A percentile compares a stretch with the other conserved stretches of the same genome.
Evolutionary conservation across 1,140 invertebrate species (phyloP).

Genomic region (Galleria mellonella): DNA sequence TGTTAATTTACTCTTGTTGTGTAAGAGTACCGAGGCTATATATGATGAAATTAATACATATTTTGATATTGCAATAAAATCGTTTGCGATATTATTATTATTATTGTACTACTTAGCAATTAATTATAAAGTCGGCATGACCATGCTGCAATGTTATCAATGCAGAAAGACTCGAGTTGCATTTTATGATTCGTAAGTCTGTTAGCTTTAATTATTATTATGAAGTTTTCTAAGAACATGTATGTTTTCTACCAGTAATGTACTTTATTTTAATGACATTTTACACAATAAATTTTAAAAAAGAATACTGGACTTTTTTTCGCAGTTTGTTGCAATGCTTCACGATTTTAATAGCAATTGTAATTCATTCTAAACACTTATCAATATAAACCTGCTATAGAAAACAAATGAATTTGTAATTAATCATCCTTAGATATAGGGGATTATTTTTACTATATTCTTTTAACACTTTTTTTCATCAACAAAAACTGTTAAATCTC

Average conservation of each 20-base stretch:
- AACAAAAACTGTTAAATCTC: too few relatives aligned
- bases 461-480: too few relatives aligned
- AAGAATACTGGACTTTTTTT: not conserved
- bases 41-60: slow-evolving; percentile 8
- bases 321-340: too few relatives aligned
- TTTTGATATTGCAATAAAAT: slow-evolving; percentile 2
- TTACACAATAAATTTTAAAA: slow-evolving; percentile 8
- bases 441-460: too few relatives aligned
- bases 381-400: too few relatives aligned
- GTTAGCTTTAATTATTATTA: slow-evolving; percentile 49
- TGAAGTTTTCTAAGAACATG: slow-evolving; percentile 10
- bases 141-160: not conserved
- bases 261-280: slow-evolving; percentile 7
- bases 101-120: slow-evolving; percentile 5
- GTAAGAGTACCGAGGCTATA: slow-evolving; percentile 25
- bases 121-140: not conserved
- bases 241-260: slow-evolving; percentile 22
- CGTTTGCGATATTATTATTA: slow-evolving; percentile 2
- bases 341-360: too few relatives aligned
- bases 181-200: slow-evolving; percentile 26
- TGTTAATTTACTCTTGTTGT: slow-evolving; percentile 13
- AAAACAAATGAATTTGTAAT: too few relatives aligned
- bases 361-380: too few relatives aligned
- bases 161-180: slow-evolving; percentile 1
- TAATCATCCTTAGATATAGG: too few relatives aligned